Evolutionary conservation across 2,113 vertebrate species (phyloP).

Genomic region (Petromus typicus): DNA sequence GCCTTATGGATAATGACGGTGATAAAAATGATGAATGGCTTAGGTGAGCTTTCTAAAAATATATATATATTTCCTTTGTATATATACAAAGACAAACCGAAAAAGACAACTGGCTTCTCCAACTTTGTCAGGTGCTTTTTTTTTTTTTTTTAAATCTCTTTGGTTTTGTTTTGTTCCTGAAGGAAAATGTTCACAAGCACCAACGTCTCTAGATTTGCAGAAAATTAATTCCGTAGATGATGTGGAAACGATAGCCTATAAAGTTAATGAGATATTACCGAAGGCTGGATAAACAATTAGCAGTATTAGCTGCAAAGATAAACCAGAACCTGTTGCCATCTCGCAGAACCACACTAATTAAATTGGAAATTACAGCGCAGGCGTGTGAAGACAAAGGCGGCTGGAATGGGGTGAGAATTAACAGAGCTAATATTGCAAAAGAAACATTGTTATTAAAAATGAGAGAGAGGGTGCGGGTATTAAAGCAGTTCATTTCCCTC

Average conservation of each 20-base stretch:
- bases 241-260: slow-evolving; percentile 83
- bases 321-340: slow-evolving; percentile 84
- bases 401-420: slow-evolving; percentile 80
- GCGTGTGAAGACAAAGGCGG: slow-evolving; percentile 80
- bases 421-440: slow-evolving; percentile 81
- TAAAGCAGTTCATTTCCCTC: slow-evolving; percentile 74
- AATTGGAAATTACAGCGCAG: slow-evolving; percentile 86
- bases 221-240: slow-evolving; percentile 83
- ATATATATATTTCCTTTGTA: background rate
- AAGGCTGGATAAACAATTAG: slow-evolving; percentile 88
- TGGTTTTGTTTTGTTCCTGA: slow-evolving; percentile 55
- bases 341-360: slow-evolving; percentile 86
- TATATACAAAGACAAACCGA: too few relatives aligned
- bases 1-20: slow-evolving; percentile 54
- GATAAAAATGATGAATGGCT: slow-evolving; percentile 62
- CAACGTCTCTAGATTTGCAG: slow-evolving; percentile 54
- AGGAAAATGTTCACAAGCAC: slow-evolving; percentile 21
- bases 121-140: background rate
- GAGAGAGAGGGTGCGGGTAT: slow-evolving; percentile 58
- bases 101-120: background rate
- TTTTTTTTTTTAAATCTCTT: background rate
- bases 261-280: slow-evolving; percentile 88
- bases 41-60: background rate
- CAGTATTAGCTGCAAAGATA: slow-evolving; percentile 85
- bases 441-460: slow-evolving; percentile 82